Base-by-base conservation (phyloP, 2,797 vertebrate species). In the Apogon hyalosoma region DNA sequence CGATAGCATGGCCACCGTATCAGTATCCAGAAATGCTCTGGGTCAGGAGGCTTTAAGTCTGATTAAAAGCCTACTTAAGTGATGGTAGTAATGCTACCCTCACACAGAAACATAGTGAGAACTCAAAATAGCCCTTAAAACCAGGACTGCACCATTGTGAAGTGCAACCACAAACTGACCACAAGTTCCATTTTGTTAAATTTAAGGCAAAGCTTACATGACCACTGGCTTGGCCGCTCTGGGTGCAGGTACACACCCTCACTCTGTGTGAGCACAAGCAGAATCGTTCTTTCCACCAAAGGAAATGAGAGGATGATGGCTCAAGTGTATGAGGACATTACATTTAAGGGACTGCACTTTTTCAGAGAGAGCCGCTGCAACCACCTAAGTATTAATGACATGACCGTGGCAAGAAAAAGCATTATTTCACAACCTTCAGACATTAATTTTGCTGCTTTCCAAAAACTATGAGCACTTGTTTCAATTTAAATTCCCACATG, bases 271-370 rank as follows among this genome's bases (percentile, higher is more conserved):
- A 83, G 73, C 55, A 47, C 49, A 76, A 75, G 86, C 65, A 86
- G 68, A 78, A 84, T 73, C 53, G 77, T 84, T 92, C 75, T 92
- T 92, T 87, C 84, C 85, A 88, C 76, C 67, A 49, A 84, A 91
- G 91, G 86, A 92, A 92, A 91, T 89, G 85, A 92, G 87, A 85
- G 75, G 83, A 87, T 82, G 81, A 85, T 84, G 78, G 76, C 69
- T 85, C 47, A 87, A 90, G 85, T 79, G 72, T 62, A 65, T 62
- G 69, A 90, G 73, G 69, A 81, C 84, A 91, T 89, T 85, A 67
- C 67, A 75, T 87, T 72, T 63, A 77, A 75, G 70, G 63, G 62
- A 70, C 75, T 81, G 81, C 66, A 57, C 65, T 86, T 60, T 86
- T 86, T 89, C 80, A 82, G 19, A 40, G 57, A 69, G 80, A 75